Conservation (phyloP, 2,888 invertebrate genomes). For the Psylliodes chrysocephalus region DNA sequence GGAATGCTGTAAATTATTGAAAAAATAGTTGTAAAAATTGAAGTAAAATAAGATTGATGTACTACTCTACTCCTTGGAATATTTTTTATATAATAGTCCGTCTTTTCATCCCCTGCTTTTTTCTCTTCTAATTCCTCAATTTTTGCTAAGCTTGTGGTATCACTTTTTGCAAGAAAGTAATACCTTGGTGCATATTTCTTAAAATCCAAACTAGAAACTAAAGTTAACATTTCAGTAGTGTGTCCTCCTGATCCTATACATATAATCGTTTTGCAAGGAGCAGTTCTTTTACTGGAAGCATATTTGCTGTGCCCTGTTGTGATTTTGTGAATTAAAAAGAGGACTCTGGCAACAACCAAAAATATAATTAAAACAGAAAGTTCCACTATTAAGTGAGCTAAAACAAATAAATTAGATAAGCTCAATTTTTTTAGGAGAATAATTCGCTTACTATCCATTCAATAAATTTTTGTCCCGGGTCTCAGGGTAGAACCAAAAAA, state of each 20-base stretch:
- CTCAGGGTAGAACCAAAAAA: too few species aligned
- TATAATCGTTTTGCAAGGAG: slow-evolving; percentile 67
- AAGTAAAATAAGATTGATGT: slow-evolving; percentile 83
- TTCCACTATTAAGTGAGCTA: slow-evolving; percentile 51
- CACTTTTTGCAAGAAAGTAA: slow-evolving; percentile 83
- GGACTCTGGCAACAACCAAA: slow-evolving; percentile 55
- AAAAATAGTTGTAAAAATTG: slow-evolving; percentile 80
- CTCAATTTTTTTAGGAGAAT: too few species aligned
- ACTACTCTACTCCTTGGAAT: slow-evolving; percentile 91
- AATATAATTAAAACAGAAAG: slow-evolving; percentile 50
- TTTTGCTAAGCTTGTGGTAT: slow-evolving; percentile 79
- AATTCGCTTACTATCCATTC: slow-evolving; percentile 20
- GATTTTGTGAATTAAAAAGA: slow-evolving; percentile 60
- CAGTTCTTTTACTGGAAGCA: slow-evolving; percentile 49
- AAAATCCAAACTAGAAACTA: slow-evolving; percentile 73
- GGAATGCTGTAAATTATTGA: slow-evolving; percentile 78
- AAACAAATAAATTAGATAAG: slow-evolving; percentile 33
- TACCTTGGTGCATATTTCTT: slow-evolving; percentile 76
- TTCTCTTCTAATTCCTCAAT: slow-evolving; percentile 67
- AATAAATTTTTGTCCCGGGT: too few species aligned
- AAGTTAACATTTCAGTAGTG: slow-evolving; percentile 90
- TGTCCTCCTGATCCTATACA: slow-evolving; percentile 90
- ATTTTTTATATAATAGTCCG: slow-evolving; percentile 66
- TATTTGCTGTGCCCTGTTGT: slow-evolving; percentile 58
- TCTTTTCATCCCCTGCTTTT: slow-evolving; percentile 40